These are phyloP conservation scores for Paramisgurnus dabryanus DNA, from an alignment of 2,113 vertebrate genomes.

Conservation along the genomic window DNA sequence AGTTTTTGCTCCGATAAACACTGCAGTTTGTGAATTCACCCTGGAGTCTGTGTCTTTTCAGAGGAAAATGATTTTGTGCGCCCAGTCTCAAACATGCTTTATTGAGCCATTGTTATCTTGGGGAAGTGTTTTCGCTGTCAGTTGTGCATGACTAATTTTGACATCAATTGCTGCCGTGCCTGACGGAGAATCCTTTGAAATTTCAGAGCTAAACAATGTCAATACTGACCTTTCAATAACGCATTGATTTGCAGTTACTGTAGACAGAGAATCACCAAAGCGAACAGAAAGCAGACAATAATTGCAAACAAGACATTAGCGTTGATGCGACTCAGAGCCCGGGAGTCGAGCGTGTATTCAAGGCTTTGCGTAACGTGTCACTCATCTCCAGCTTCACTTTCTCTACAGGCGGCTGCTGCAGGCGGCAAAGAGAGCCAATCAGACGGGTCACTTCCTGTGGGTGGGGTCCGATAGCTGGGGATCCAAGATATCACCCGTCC, in stretches of 20 bases:
- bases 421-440: constrained; percentile 91
- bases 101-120: constrained; percentile 36
- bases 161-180: constrained; percentile 16
- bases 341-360: neutral
- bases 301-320: constrained; percentile 29
- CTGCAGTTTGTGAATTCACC: neutral
- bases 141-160: constrained; percentile 28
- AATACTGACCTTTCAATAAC: constrained; percentile 39
- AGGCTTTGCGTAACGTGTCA: constrained; percentile 14
- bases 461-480: constrained; percentile 99
- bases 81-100: neutral
- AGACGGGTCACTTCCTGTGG: constrained; percentile 97
- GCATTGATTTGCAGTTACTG: constrained; percentile 41
- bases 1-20: no score
- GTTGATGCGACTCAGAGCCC: neutral
- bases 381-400: neutral
- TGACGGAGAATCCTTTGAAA: constrained; percentile 20
- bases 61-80: constrained; percentile 15
- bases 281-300: neutral
- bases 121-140: constrained; percentile 29
- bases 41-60: constrained; percentile 14
- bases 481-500: constrained; percentile 90
- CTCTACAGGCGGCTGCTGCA: constrained; percentile 85
- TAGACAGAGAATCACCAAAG: constrained; percentile 34
- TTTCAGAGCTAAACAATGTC: constrained; percentile 18